These are phyloP conservation scores for Limenitis camilla DNA, from an alignment of 2,888 invertebrate species.

Conservation along the genomic window DNA sequence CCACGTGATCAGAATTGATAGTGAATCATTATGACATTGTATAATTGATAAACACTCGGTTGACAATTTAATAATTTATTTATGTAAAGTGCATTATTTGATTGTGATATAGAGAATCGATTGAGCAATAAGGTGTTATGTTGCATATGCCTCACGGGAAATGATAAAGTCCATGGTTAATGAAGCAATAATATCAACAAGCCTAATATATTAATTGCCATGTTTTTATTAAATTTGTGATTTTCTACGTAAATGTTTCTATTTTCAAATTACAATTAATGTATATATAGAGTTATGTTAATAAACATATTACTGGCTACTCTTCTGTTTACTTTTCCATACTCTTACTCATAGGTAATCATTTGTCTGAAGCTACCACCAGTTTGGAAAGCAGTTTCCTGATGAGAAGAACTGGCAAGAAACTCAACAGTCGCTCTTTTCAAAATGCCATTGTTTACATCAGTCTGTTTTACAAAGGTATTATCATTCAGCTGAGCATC, in stretches of 20 bases:
- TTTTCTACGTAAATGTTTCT: constrained; percentile 65
- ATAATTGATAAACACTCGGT: constrained; percentile 58
- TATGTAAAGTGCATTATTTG: constrained; percentile 65
- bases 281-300: constrained; percentile 70
- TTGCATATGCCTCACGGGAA: constrained; percentile 36
- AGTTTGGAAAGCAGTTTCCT: no score
- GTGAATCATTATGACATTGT: constrained; percentile 70
- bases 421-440: no score
- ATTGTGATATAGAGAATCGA: constrained; percentile 65
- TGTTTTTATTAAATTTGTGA: constrained; percentile 62
- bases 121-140: constrained; percentile 48
- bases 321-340: constrained; percentile 34
- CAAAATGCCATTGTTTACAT: no score
- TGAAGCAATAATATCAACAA: constrained; percentile 55
- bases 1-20: constrained; percentile 65
- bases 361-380: no score
- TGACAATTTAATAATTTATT: constrained; percentile 73
- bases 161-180: constrained; percentile 33
- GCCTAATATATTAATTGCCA: constrained; percentile 56
- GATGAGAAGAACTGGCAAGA: no score
- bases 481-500: no score
- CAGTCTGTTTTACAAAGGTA: no score
- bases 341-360: neutral
- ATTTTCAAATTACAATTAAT: constrained; percentile 69
- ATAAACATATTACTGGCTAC: constrained; percentile 69